Percentiles rank a stretch among this genome's conserved stretches.
Conservation (phyloP, 2,888 invertebrate species). For the Eulithis testata region DNA sequence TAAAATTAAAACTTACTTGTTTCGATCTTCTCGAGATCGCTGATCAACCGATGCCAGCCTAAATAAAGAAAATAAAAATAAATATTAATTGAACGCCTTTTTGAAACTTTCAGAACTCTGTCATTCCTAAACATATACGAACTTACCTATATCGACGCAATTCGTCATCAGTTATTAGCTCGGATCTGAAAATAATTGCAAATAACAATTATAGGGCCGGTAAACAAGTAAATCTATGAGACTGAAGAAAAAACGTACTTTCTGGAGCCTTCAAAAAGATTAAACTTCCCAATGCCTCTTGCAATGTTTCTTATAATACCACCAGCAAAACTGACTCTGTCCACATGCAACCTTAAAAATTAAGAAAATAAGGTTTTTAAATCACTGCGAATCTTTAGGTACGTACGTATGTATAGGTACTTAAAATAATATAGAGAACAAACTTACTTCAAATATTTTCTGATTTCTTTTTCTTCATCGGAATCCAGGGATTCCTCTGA, state of each 20-base stretch:
- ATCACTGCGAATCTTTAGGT: not conserved
- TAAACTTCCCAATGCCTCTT: slow-evolving; percentile 46
- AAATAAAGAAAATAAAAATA: slow-evolving; percentile 27
- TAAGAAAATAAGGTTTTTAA: not conserved
- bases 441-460: slow-evolving; percentile 61
- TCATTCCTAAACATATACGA: not conserved
- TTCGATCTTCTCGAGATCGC: slow-evolving; percentile 38
- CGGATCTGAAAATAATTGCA: slow-evolving; percentile 45
- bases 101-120: no score
- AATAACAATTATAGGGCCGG: no score
- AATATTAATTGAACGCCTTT: not conserved
- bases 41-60: slow-evolving; percentile 53
- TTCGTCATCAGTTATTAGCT: slow-evolving; percentile 58
- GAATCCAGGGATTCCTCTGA: slow-evolving; percentile 61
- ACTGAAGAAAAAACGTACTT: slow-evolving; percentile 48
- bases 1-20: slow-evolving; percentile 49
- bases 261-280: slow-evolving; percentile 50
- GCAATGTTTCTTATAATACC: slow-evolving; percentile 59
- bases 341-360: slow-evolving; percentile 56
- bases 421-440: slow-evolving; percentile 4
- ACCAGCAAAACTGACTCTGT: slow-evolving; percentile 70
- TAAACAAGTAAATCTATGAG: no score
- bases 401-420: no score
- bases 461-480: slow-evolving; percentile 62
- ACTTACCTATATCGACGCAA: slow-evolving; percentile 58